Evolutionary conservation across 2,888 invertebrate genomes (phyloP), one percentile per base, ranked within the genome.

Genomic region (Xylocampa areola): DNA sequence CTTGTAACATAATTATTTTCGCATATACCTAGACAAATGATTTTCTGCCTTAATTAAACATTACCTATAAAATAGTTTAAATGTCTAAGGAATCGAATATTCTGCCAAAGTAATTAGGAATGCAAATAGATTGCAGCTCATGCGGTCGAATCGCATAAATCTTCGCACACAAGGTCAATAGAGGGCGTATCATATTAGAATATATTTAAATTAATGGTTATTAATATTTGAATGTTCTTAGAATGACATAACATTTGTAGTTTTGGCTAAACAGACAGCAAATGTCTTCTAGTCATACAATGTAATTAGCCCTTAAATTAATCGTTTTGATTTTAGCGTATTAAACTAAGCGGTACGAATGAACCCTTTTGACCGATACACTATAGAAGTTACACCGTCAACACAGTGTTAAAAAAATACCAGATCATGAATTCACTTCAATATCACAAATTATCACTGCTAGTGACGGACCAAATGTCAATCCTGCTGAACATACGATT

Each of bases 71-170:
- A 52, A 17, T 30, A 14, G 17, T 27, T 1, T 32, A 30, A 23
- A 19, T 36, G 30, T 21, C 41, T 27, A 54, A 54, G 54, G 59
- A 67, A 63, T 69, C 35, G 51, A 43, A 45, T 11, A 58, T 71
- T 67, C 67, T 71, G 69, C 69, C 69, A 69, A 71, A 63, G 39
- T 63, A 58, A 69, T 71, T 67, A 67, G 19, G 29, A 47, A 71
- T 71, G 68, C 41, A 67, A 69, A 71, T 71, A 67, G 54, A 67
- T 63, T 41, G 45, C 51, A 58, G 25, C 51, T 37, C 44, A 27
- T 27, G 45, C 58, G 51, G 64, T 67, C 45, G 52, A 19, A 49
- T 67, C 11, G 2, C 41, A 68, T 63, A 45, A 43, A 63, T 68
- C 44, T 43, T 11, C 11, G 17, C 10, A 19, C 4, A 17, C 40